Conservation (phyloP, 2,888 invertebrate genomes). For the Clepsis dumicolana region DNA sequence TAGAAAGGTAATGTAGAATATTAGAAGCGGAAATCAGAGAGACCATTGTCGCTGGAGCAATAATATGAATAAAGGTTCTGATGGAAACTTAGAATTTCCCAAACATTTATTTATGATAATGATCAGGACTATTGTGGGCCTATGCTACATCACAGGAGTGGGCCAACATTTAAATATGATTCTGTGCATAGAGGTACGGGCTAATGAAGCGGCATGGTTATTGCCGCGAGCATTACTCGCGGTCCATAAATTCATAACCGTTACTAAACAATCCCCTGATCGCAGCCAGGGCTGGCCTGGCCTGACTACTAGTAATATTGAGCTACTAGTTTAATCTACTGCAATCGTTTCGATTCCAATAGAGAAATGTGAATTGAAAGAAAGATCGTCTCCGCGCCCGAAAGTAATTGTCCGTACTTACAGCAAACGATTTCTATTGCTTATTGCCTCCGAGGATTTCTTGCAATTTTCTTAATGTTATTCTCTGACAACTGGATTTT, state of each 20-base stretch:
- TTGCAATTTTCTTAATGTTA: conserved; percentile 75
- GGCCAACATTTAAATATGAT: conserved; percentile 32
- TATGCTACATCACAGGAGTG: conserved; percentile 6
- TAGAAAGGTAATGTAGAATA: conserved; percentile 47
- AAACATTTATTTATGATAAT: conserved; percentile 4
- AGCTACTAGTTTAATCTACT: conserved; percentile 58
- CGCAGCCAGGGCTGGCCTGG: conserved; percentile 14
- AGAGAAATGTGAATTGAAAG: conserved; percentile 75
- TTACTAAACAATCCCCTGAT: conserved; percentile 41
- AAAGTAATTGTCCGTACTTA: conserved; percentile 75
- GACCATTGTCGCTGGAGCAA: conserved; percentile 46
- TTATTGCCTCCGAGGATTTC: conserved; percentile 72
- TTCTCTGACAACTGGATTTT: conserved; percentile 73
- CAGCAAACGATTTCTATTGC: conserved; percentile 77
- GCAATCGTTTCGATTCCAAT: conserved; percentile 69
- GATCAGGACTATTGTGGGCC: neutral
- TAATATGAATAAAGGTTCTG: conserved; percentile 42
- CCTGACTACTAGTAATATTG: conserved; percentile 36
- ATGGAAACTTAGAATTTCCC: conserved; percentile 17
- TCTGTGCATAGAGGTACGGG: conserved; percentile 14
- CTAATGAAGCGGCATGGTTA: conserved; percentile 43
- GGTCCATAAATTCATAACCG: conserved; percentile 42
- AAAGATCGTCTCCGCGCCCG: conserved; percentile 67
- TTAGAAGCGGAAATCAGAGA: conserved; percentile 48
- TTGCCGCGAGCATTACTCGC: conserved; percentile 35